Evolutionary conservation across 2,888 invertebrate species (phyloP).

Genomic region (Metalampra italica): DNA sequence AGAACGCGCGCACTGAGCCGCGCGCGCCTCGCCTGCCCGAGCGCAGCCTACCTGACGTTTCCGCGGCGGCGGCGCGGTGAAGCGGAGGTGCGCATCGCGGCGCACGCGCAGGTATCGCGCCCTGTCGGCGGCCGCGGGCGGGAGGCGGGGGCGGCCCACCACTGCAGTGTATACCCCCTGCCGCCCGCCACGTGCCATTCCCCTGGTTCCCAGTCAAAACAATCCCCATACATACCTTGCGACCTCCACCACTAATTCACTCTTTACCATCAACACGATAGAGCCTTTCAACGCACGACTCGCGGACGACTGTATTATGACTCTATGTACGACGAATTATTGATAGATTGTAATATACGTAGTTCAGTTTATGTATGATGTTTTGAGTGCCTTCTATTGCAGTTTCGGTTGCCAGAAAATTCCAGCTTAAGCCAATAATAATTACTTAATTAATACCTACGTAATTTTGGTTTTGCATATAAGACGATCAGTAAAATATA

Average conservation of each 20-base stretch:
- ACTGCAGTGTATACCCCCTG: slow-evolving; percentile 18
- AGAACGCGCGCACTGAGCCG: slow-evolving; percentile 71
- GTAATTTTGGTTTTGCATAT: not conserved
- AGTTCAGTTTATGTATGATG: too few relatives aligned
- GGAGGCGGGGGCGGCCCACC: slow-evolving; percentile 24
- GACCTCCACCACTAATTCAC: slow-evolving; percentile 13
- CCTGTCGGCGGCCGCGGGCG: slow-evolving; percentile 34
- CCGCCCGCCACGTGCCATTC: slow-evolving; percentile 2
- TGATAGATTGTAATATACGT: too few relatives aligned
- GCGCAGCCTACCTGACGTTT: slow-evolving; percentile 67
- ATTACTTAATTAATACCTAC: too few relatives aligned
- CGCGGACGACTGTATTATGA: too few relatives aligned
- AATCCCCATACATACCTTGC: slow-evolving; percentile 27
- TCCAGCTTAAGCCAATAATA: too few relatives aligned
- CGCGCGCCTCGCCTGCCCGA: slow-evolving; percentile 40
- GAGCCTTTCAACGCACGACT: not conserved
- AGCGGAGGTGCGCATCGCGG: slow-evolving; percentile 74
- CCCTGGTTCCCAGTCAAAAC: slow-evolving; percentile 38
- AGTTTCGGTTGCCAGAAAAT: too few relatives aligned
- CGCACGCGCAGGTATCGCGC: slow-evolving; percentile 63
- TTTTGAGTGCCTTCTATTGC: not conserved
- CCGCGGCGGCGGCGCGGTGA: slow-evolving; percentile 62
- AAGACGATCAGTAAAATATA: not conserved
- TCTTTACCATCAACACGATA: slow-evolving; percentile 1
- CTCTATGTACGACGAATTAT: too few relatives aligned